Conservation (phyloP, 2,888 invertebrate genomes). For the Epinotia nisella region DNA sequence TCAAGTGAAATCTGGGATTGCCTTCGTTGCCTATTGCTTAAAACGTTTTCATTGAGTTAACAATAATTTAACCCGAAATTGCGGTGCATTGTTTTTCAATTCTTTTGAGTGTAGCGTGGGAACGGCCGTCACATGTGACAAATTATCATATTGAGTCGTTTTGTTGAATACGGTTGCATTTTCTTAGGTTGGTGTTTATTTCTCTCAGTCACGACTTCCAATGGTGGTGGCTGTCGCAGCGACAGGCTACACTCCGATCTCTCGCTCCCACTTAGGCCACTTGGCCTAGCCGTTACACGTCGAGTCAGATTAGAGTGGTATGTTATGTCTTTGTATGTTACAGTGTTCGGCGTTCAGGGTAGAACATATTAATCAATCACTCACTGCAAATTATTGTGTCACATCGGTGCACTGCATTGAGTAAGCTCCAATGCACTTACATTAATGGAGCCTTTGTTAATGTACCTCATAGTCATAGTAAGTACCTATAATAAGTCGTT, state of each 20-base stretch:
- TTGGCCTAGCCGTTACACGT: background rate
- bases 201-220: background rate
- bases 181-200: constrained; percentile 5
- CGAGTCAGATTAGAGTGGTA: constrained; percentile 12
- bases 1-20: background rate
- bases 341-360: background rate
- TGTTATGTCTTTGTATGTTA: background rate
- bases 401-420: constrained; percentile 18
- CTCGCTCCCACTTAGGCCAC: no score
- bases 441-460: background rate
- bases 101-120: constrained; percentile 27
- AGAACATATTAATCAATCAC: constrained; percentile 36
- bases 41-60: constrained; percentile 4
- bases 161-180: constrained; percentile 13
- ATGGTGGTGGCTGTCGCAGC: no score
- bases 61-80: constrained; percentile 7
- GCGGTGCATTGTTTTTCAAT: constrained; percentile 16
- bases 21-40: background rate
- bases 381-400: constrained; percentile 37
- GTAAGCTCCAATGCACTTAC: constrained; percentile 19
- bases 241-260: no score
- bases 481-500: background rate
- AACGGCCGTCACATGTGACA: constrained; percentile 23
- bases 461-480: background rate
- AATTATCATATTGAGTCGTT: constrained; percentile 4